phyloP scores from a whole-genome alignment of 2,888 invertebrate species.

The Agrilus mali region DNA sequence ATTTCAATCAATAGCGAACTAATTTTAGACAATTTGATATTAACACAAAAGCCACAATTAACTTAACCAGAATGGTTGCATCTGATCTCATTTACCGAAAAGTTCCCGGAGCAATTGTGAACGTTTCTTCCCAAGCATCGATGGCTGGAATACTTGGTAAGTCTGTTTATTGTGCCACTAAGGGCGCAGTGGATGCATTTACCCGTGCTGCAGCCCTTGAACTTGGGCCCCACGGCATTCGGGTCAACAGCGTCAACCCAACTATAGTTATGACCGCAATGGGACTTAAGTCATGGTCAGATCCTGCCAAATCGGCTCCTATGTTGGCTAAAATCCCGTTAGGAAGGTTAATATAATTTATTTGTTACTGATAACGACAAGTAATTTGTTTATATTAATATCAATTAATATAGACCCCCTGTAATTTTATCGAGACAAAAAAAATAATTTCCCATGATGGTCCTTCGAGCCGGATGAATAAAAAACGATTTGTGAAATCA shows the following conservation, averaged over 20 bases:
- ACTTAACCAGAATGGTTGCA: slow-evolving; percentile 73
- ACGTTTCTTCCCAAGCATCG: slow-evolving; percentile 81
- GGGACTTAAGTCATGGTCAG: slow-evolving; percentile 76
- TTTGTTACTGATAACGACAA: slow-evolving; percentile 22
- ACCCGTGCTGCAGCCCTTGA: slow-evolving; percentile 77
- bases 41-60: slow-evolving; percentile 76
- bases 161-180: slow-evolving; percentile 70
- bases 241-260: slow-evolving; percentile 88
- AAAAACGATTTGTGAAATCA: too few species aligned
- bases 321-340: slow-evolving; percentile 81
- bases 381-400: too few species aligned
- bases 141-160: slow-evolving; percentile 64
- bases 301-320: slow-evolving; percentile 55
- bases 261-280: slow-evolving; percentile 90
- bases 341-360: slow-evolving; percentile 50
- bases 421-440: too few species aligned
- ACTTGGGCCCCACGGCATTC: slow-evolving; percentile 68
- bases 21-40: slow-evolving; percentile 52
- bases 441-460: too few species aligned
- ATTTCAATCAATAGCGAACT: too few species aligned
- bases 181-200: slow-evolving; percentile 79
- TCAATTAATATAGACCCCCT: too few species aligned
- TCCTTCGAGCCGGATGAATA: too few species aligned
- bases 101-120: slow-evolving; percentile 70
- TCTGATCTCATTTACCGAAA: slow-evolving; percentile 59